Evolutionary conservation across 2,113 vertebrate species (phyloP), one percentile per base, ranked within the genome.

Genomic region (Clarias macrocephalus): DNA sequence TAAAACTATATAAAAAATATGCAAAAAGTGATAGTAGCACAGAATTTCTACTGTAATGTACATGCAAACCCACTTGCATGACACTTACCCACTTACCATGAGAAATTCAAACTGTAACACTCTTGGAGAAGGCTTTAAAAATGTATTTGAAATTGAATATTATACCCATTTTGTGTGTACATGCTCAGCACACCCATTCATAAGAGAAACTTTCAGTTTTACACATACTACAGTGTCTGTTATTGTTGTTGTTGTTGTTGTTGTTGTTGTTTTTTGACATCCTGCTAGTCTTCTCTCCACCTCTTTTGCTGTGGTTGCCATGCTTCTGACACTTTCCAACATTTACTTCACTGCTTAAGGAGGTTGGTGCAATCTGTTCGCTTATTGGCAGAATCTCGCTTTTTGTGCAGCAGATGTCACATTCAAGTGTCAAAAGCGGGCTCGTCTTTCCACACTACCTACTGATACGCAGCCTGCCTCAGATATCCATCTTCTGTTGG

Each of bases 401-500:
- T 42, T 80, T 82, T 75, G 72, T 68, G 68, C 84, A 54, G 73
- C 42, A 86, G 68, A 90, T 84, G 68, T 88, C 72, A 85, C 86
- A 65, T 85, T 85, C 66, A 73, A 73, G 79, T 76, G 70, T 85
- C 87, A 85, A 65, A 82, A 88, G 70, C 28, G 19, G 42, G 57
- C 21, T 85, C 86, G 72, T 77, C 80, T 87, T 75, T 83, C 81
- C 60, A 86, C 65, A 56, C 80, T 76, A 75, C 86, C 42, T 70
- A 60, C 80, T 79, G 70, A 89, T 77, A 85, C 28, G 54, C 60
- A 76, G 68, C 80, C 57, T 52, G 72, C 59, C 76, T 80, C 80
- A 82, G 52, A 84, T 85, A 86, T 79, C 86, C 81, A 88, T 88
- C 81, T 83, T 84, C 57, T 80, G 57, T 86, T 80, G 48, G 52